These are phyloP conservation scores for Tympanoctomys barrerae DNA, from an alignment of 2,797 vertebrate genomes.

Conservation along the genomic window DNA sequence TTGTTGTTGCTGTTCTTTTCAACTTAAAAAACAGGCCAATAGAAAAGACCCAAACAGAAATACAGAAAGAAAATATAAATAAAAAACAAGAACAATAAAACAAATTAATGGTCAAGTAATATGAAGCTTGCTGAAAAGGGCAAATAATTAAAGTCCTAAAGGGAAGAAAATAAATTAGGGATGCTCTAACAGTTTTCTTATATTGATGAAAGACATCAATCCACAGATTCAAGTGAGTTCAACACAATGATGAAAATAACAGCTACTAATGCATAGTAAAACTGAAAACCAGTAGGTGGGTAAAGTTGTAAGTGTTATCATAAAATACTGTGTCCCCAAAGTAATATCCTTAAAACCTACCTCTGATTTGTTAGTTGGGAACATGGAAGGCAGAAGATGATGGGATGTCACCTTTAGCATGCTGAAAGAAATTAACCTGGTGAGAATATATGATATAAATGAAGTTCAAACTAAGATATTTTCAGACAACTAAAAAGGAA, in stretches of 20 bases:
- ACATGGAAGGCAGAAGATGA: neutral
- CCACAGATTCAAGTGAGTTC: conserved; percentile 8
- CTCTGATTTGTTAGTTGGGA: neutral
- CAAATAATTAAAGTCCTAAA: neutral
- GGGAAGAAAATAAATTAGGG: conserved; percentile 14
- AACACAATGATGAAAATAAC: neutral
- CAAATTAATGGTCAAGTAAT: neutral
- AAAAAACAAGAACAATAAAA: neutral
- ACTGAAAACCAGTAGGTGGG: neutral
- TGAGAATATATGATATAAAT: conserved; percentile 21
- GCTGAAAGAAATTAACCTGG: neutral
- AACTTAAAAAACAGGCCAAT: neutral
- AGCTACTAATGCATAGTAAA: neutral
- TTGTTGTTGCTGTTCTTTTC: neutral
- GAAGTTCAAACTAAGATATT: conserved; percentile 31
- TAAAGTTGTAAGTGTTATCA: neutral
- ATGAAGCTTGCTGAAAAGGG: neutral
- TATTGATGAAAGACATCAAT: conserved; percentile 17
- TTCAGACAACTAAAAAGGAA: conserved; percentile 17
- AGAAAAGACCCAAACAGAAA: conserved; percentile 31
- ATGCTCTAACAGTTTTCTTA: conserved; percentile 18
- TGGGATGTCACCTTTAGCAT: neutral
- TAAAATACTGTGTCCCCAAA: conserved; percentile 1
- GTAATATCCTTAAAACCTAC: neutral
- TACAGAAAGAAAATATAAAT: neutral